Percentiles rank a stretch among this genome's conserved stretches.
phyloP scores from a whole-genome alignment of 64 coral and sea anemone genomes.

The Montipora capricornis region DNA sequence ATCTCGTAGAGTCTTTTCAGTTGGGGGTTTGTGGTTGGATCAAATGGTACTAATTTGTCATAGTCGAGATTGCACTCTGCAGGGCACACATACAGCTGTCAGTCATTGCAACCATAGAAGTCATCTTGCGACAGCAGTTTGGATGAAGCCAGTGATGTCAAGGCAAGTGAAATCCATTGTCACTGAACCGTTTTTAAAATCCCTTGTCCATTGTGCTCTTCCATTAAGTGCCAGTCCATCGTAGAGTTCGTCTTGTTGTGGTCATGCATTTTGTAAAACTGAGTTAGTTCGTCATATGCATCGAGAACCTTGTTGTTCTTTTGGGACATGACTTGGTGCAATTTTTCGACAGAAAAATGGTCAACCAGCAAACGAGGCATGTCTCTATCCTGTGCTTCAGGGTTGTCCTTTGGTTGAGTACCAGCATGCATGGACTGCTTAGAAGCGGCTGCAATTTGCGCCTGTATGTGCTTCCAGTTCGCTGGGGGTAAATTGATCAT shows the following conservation, averaged over 20 bases:
- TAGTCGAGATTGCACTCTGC: neutral
- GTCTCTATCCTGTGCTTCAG: constrained; percentile 52
- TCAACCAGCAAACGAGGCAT: constrained; percentile 54
- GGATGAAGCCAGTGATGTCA: constrained; percentile 48
- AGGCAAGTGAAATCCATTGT: constrained; percentile 42
- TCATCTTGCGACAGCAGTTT: constrained; percentile 34
- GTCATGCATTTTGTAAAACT: constrained; percentile 71
- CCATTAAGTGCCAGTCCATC: constrained; percentile 63
- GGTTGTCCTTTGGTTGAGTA: too few species aligned
- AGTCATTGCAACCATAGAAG: constrained; percentile 55
- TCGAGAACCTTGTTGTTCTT: constrained; percentile 40
- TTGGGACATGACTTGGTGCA: constrained; percentile 65
- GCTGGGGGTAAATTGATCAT: too few species aligned
- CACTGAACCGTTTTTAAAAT: constrained; percentile 34
- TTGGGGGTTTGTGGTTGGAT: constrained; percentile 2
- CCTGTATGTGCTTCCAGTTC: too few species aligned
- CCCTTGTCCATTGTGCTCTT: constrained; percentile 61
- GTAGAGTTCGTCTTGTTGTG: constrained; percentile 58
- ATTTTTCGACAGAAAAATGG: constrained; percentile 66
- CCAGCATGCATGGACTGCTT: too few species aligned
- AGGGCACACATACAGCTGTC: constrained; percentile 40
- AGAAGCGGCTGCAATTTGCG: too few species aligned
- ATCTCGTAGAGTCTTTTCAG: constrained; percentile 9
- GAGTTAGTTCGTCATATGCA: constrained; percentile 58
- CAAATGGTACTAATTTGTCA: too few species aligned